Evolutionary conservation across 2,113 vertebrate species (phyloP).

Genomic region (Stercorarius parasiticus): DNA sequence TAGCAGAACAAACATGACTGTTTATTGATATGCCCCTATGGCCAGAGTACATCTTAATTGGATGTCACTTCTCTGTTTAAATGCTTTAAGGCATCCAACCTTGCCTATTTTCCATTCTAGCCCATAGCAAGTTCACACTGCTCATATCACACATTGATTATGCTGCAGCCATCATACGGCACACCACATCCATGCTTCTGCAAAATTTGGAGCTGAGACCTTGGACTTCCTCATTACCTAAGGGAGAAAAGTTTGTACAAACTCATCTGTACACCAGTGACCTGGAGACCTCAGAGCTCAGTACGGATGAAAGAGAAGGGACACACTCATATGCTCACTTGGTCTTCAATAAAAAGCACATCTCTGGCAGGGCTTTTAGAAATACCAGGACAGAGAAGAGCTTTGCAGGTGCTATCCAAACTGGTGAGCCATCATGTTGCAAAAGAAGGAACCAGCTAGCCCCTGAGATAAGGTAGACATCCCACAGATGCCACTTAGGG

Average conservation of each 20-base stretch:
- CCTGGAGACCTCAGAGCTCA: not conserved
- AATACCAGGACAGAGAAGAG: not conserved
- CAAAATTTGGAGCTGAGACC: not conserved
- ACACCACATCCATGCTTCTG: not conserved
- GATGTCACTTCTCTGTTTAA: not conserved
- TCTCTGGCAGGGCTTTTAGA: not conserved
- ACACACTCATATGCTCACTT: not conserved
- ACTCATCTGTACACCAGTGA: not conserved
- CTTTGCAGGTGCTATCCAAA: not conserved
- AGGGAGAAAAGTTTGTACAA: not conserved
- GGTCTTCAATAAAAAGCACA: not conserved
- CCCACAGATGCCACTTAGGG: not conserved
- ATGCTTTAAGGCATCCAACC: not conserved
- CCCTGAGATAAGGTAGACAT: not conserved
- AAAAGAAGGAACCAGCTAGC: not conserved
- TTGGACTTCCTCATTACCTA: not conserved
- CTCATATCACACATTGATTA: not conserved
- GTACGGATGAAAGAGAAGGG: not conserved
- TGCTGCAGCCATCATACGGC: not conserved
- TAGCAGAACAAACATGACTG: not conserved
- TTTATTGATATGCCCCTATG: not conserved
- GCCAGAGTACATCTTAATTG: not conserved
- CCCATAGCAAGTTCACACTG: not conserved
- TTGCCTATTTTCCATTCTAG: not conserved
- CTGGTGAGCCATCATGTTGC: rapidly evolving